A percentile compares a stretch with the other conserved stretches of the same genome.
These are phyloP conservation scores for Leptopilina clavipes DNA, from an alignment of 1,140 invertebrate species.

Conservation along the genomic window DNA sequence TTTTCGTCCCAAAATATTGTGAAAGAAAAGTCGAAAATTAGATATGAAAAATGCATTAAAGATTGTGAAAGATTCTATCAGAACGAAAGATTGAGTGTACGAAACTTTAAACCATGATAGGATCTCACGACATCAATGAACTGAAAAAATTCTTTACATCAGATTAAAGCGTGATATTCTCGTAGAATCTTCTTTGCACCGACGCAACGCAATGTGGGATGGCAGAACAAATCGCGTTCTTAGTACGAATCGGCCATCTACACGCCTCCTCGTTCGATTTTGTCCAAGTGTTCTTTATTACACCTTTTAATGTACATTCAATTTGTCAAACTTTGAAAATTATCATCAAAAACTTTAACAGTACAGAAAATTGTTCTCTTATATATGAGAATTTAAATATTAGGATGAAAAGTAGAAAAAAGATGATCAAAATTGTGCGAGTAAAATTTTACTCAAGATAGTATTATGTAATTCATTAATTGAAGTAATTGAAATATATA, in stretches of 20 bases:
- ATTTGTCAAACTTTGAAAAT: no score
- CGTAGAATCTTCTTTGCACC: conserved; percentile 42
- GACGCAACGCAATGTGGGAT: conserved; percentile 38
- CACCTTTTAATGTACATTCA: no score
- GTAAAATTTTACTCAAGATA: no score
- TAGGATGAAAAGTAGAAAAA: no score
- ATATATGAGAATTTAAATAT: no score
- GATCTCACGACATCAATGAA: conserved; percentile 52
- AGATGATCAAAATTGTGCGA: no score
- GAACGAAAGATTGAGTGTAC: conserved; percentile 41
- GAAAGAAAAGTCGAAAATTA: neutral
- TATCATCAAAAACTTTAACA: no score
- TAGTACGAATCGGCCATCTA: conserved; percentile 41
- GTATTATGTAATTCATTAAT: no score
- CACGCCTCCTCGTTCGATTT: conserved; percentile 48
- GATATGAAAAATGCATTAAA: no score
- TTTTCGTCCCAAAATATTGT: neutral
- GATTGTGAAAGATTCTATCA: neutral
- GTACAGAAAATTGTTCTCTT: no score
- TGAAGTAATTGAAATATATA: neutral
- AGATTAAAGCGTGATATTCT: conserved; percentile 57
- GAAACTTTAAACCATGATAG: conserved; percentile 51
- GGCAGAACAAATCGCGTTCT: conserved; percentile 52
- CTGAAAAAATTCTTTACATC: conserved; percentile 56
- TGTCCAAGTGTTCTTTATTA: conserved; percentile 14